Evolutionary conservation across 2,113 vertebrate species (phyloP), one percentile per base, ranked within the genome.

Genomic region (Dunckerocampus dactyliophorus): DNA sequence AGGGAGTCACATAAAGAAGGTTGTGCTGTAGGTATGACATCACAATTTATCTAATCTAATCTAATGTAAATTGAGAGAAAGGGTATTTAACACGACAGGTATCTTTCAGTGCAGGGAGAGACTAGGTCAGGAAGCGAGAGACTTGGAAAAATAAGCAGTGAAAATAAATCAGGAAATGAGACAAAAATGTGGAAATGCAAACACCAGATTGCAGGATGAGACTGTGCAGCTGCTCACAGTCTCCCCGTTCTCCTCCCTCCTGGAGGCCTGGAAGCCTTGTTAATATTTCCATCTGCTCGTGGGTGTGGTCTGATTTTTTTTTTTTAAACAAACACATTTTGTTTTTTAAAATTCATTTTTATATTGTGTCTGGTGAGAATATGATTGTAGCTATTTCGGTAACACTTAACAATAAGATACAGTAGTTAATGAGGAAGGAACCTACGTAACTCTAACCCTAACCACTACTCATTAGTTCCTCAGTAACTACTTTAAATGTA

Each of bases 211-310:
- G 20, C 19, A 49, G 48, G 48, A 49, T 49, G 19, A 49, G 48
- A 49, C 20, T 3, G 9, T 48, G 47, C 47, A 20, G 45, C 64
- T 65, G 62, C 37, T 65, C 59, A 31, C 52, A 42, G 31, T 55
- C 12, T 63, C 17, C n/a, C 45, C 3, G 3, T n/a, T 0, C 51
- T 64, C 15, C 59, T 68, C 64, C 43, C 47, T 47, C 39, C 39
- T 39, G 56, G 24, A 64, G 58, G 22, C 37, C 37, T 39, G 56
- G 24, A 64, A 58, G 22, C 16, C 46, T n/a, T 6, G 21, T 15
- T 14, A 10, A 45, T 50, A 34, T 63, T 72, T 80, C 62, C 43
- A 69, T 65, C 58, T 68, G 74, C 42, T 67, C 28, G 7, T 19
- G 5, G 6, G 39, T 58, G 48, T 69, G 63, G 16, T 20, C 17